Evolutionary conservation across 2,113 vertebrate genomes (phyloP).

Genomic region (Ondatra zibethicus): DNA sequence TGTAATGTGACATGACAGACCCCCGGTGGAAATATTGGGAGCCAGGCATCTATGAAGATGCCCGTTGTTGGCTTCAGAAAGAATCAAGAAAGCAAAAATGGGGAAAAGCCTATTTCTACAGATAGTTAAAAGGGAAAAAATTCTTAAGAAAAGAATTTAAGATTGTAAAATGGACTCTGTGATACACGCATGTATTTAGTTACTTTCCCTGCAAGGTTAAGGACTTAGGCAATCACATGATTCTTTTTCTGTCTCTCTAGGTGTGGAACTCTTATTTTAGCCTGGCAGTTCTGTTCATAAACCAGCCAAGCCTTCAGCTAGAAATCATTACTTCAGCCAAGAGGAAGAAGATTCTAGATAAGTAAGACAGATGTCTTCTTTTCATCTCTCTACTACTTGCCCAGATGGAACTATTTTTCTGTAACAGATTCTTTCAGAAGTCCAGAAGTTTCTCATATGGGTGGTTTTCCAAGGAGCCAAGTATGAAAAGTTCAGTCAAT

Average conservation of each 20-base stretch:
- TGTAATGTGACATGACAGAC: not conserved
- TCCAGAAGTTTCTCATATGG: not conserved
- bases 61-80: constrained; percentile 43
- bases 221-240: constrained; percentile 7
- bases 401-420: constrained; percentile 53
- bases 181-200: constrained; percentile 51
- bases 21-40: not conserved
- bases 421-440: constrained; percentile 3
- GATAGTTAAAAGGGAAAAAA: not conserved
- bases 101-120: constrained; percentile 26
- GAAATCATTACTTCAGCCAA: constrained; percentile 94
- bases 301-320: constrained; percentile 97
- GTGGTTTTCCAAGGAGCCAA: constrained; percentile 47
- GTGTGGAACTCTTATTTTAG: constrained; percentile 99
- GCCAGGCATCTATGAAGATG: not conserved
- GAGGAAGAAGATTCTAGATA: constrained; percentile 97
- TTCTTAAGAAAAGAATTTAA: constrained; percentile 16
- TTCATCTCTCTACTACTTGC: constrained; percentile 51
- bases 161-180: constrained; percentile 28
- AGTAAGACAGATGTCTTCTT: constrained; percentile 88
- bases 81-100: constrained; percentile 7
- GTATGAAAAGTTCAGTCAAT: not conserved
- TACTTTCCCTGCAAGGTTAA: constrained; percentile 50
- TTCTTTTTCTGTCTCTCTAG: constrained; percentile 83
- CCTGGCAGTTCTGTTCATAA: constrained; percentile 97